Conservation (phyloP, 92 coral and sea anemone genomes). For the Phenganax marumi region DNA sequence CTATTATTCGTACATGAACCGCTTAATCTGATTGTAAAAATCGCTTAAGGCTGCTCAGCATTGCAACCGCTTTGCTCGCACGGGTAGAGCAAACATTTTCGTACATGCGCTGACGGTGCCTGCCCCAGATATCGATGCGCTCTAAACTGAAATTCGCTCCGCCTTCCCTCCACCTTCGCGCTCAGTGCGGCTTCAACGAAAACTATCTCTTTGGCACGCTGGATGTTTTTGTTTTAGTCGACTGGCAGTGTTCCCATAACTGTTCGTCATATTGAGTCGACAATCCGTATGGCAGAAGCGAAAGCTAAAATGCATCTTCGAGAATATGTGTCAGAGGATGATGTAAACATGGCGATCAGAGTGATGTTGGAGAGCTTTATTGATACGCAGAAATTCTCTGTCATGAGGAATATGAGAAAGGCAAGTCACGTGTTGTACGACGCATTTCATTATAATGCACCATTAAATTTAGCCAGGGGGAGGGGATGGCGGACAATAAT, state of each 20-base stretch:
- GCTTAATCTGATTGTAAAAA: too few relatives aligned
- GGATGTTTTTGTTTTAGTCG: slow-evolving; percentile 52
- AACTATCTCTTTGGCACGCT: background rate
- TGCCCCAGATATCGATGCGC: too few relatives aligned
- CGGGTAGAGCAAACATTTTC: too few relatives aligned
- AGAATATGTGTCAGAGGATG: slow-evolving; percentile 91
- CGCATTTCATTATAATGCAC: background rate
- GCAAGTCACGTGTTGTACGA: slow-evolving; percentile 31
- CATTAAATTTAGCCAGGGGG: background rate
- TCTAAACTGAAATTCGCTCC: too few relatives aligned
- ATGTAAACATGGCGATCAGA: slow-evolving; percentile 97
- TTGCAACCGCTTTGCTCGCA: too few relatives aligned
- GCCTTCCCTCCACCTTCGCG: too few relatives aligned
- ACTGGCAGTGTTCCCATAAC: slow-evolving; percentile 96
- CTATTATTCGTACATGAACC: too few relatives aligned
- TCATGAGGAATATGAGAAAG: slow-evolving; percentile 97
- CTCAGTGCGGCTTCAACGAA: too few relatives aligned
- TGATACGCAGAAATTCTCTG: slow-evolving; percentile 97
- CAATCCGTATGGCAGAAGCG: slow-evolving; percentile 97
- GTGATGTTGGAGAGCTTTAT: slow-evolving; percentile 99
- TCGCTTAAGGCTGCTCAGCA: too few relatives aligned
- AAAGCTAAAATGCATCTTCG: slow-evolving; percentile 95
- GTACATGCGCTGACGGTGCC: too few relatives aligned
- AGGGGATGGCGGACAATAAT: background rate
- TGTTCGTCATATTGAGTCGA: slow-evolving; percentile 95